Evolutionary conservation across 2,888 invertebrate species (phyloP), one percentile per base, ranked within the genome.

Genomic region (Chrysolina haemoptera): DNA sequence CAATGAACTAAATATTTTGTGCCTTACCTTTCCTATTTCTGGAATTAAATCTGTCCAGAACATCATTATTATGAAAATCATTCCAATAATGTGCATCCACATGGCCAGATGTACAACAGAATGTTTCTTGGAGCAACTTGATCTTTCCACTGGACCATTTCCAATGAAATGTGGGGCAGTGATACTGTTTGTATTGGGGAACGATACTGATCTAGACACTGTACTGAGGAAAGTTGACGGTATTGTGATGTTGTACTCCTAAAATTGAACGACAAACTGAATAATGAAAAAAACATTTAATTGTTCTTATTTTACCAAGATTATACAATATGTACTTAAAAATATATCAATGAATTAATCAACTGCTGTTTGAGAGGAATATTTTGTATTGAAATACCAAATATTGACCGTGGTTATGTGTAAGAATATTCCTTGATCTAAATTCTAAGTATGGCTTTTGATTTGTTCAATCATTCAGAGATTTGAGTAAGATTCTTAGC

Each of bases 31-130:
- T 79, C 90, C 91, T 72, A 90, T 85, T 66, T 88, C 87, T 11
- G 90, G 90, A 75, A 91, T 84, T 48, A 90, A 87, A 82, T 91
- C 90, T 20, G 90, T 87, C 90, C 90, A 90, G 72, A 89, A 89
- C 63, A 90, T 84, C 2, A 85, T 78, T 66, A 90, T 70, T 50
- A 89, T 85, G 27, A 88, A 81, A n/a, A 88, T 74, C 73, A 89
- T 86, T 35, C 89, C 84, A 63, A 89, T 84, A 55, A 88, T 81
- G 79, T 91, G 91, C 62, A 90, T 86, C 87, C 90, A 90, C 78
- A 88, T 81, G 6, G 87, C 86, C 55, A 89, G 78, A 81, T 87
- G 87, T 65, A 88, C 75, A 9, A 87, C 84, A 48, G 86, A 85
- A 69, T 85, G 83, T 71, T 84, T 85, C 62, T 81, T 83, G 35